A percentile compares a stretch with the other conserved stretches of the same genome.
Conservation (phyloP, 2,113 vertebrate species). For the Sardina pilchardus region DNA sequence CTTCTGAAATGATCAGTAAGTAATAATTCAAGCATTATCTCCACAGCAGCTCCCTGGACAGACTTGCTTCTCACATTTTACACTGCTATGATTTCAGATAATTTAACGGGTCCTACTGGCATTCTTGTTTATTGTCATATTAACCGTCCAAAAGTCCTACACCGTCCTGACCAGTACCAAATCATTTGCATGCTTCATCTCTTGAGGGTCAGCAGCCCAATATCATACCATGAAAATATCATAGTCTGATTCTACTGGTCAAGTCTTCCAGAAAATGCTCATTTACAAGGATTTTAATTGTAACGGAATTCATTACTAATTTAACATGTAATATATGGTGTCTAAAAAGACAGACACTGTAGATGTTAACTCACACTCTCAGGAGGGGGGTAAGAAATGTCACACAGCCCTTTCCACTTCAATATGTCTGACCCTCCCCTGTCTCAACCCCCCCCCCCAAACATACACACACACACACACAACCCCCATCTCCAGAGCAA, state of each 20-base stretch:
- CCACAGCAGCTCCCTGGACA: not conserved
- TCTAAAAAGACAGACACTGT: not conserved
- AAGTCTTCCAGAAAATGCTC: not conserved
- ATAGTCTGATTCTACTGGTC: not conserved
- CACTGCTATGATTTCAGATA: not conserved
- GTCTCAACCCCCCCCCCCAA: conserved; percentile 21
- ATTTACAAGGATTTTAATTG: not conserved
- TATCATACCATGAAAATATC: not conserved
- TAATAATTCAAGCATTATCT: not conserved
- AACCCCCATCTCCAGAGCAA: conserved; percentile 43
- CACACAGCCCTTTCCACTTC: not conserved
- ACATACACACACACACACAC: conserved; percentile 43
- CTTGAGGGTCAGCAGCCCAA: not conserved
- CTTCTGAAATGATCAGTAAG: not conserved
- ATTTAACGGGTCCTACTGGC: not conserved
- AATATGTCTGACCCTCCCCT: conserved; percentile 10
- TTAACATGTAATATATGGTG: not conserved
- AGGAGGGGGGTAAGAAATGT: not conserved
- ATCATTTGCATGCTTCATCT: not conserved
- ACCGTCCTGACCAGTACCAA: not conserved
- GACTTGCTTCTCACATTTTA: not conserved
- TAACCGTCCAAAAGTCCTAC: too few relatives aligned
- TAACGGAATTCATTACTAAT: not conserved
- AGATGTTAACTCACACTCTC: not conserved
- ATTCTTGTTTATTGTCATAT: too few relatives aligned